phyloP scores from a whole-genome alignment of 2,113 vertebrate species.

The Clarias magur region DNA sequence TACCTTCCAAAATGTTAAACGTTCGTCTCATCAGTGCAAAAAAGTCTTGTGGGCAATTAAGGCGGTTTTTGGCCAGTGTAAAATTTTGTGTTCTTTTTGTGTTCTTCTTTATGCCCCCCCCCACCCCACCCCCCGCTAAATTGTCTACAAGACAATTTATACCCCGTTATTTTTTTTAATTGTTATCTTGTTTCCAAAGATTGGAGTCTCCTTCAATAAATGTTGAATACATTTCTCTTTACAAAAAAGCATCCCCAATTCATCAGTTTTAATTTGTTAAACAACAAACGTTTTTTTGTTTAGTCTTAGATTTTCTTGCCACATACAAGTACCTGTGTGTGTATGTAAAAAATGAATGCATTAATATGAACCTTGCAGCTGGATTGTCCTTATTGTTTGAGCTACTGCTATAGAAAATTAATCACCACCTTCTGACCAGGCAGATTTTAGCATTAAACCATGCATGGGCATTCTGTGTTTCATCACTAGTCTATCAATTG shows the following conservation, averaged over 20 bases:
- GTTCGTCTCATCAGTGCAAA: no score
- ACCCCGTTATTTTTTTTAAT: no score
- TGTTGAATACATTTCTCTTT: not conserved
- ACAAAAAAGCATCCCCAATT: not conserved
- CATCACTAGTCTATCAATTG: not conserved
- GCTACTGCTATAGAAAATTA: not conserved
- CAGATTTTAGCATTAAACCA: not conserved
- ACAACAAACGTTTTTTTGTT: not conserved
- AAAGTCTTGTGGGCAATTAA: no score
- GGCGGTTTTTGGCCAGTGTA: no score
- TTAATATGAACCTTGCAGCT: not conserved
- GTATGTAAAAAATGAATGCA: not conserved
- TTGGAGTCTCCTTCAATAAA: not conserved
- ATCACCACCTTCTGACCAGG: not conserved
- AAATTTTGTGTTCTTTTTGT: no score
- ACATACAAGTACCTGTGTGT: not conserved
- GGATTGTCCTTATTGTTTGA: not conserved
- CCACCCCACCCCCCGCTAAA: no score
- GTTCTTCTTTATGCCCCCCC: no score
- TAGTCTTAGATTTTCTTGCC: not conserved
- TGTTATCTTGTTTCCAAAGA: no score
- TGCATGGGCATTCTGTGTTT: not conserved
- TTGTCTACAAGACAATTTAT: no score
- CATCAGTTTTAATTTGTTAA: not conserved
- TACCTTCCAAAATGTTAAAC: no score